These are phyloP conservation scores for Agapornis canus DNA, from an alignment of 2,797 vertebrate genomes.

Conservation along the genomic window DNA sequence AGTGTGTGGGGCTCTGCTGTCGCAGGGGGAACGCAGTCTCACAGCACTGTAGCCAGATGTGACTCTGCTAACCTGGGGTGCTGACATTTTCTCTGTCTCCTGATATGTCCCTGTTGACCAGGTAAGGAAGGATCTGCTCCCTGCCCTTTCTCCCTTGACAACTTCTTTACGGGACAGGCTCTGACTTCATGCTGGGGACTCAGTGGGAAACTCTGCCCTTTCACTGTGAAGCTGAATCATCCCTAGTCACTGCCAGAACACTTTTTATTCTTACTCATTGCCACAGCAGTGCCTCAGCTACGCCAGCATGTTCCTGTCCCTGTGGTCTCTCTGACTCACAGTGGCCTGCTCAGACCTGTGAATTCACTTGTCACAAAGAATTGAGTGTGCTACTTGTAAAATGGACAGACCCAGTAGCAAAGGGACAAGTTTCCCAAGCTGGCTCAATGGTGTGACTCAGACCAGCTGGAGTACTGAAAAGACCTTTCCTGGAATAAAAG, in stretches of 20 bases:
- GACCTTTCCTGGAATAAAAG: neutral
- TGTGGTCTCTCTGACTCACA: neutral
- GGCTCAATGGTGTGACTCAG: neutral
- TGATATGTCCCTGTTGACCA: neutral
- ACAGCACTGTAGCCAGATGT: fast-evolving
- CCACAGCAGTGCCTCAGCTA: neutral
- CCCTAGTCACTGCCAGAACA: neutral
- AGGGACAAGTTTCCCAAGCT: neutral
- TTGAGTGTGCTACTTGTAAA: neutral
- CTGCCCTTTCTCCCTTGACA: neutral
- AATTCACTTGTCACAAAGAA: neutral
- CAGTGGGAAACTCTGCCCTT: neutral
- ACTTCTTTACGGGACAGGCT: neutral
- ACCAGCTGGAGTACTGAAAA: neutral
- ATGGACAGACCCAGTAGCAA: neutral
- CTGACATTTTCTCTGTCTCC: neutral
- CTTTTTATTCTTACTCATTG: neutral
- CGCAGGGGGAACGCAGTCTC: fast-evolving
- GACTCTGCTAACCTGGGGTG: neutral
- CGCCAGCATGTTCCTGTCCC: neutral
- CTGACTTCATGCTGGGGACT: neutral
- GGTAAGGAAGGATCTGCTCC: neutral
- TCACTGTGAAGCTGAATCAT: neutral
- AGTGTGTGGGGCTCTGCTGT: neutral
- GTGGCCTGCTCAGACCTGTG: neutral